phyloP scores from a whole-genome alignment of 2,797 vertebrate genomes.

The Poecilia picta region DNA sequence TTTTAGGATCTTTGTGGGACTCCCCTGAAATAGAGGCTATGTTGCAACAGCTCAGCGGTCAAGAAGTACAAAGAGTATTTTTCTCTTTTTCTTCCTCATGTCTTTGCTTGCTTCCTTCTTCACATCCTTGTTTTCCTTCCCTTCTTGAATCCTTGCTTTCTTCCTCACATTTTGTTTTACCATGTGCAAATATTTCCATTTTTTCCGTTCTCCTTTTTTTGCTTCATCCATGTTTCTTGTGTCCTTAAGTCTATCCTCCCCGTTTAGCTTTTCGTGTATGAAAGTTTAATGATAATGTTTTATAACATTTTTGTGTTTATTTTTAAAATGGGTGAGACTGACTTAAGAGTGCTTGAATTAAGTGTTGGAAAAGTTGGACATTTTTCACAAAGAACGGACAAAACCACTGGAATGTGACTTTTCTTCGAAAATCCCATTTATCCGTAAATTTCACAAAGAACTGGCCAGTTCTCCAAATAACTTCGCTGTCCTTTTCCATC shows the following conservation, averaged over 20 bases:
- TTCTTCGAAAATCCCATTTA: not conserved
- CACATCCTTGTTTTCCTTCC: not conserved
- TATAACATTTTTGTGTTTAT: not conserved
- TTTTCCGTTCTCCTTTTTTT: not conserved
- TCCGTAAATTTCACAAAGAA: slow-evolving; percentile 9
- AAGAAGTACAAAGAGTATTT: not conserved
- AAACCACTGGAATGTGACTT: not conserved
- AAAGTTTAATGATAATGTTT: not conserved
- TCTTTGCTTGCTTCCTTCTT: not conserved
- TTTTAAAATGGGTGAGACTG: not conserved
- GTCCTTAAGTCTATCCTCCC: not conserved
- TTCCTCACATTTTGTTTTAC: not conserved
- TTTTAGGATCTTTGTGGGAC: slow-evolving; percentile 28
- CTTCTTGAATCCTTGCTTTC: not conserved
- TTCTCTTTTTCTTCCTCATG: not conserved
- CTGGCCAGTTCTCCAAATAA: slow-evolving; percentile 19
- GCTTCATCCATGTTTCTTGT: not conserved
- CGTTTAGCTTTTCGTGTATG: not conserved
- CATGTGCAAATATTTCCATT: not conserved
- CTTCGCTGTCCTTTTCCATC: slow-evolving; percentile 9
- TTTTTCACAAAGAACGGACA: not conserved
- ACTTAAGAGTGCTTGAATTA: not conserved
- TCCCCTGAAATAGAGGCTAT: slow-evolving; percentile 32
- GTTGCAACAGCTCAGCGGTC: slow-evolving; percentile 8
- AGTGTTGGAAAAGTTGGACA: not conserved